These are phyloP conservation scores for Apistogramma diplotaenia DNA, from an alignment of 2,113 vertebrate genomes.

Conservation along the genomic window DNA sequence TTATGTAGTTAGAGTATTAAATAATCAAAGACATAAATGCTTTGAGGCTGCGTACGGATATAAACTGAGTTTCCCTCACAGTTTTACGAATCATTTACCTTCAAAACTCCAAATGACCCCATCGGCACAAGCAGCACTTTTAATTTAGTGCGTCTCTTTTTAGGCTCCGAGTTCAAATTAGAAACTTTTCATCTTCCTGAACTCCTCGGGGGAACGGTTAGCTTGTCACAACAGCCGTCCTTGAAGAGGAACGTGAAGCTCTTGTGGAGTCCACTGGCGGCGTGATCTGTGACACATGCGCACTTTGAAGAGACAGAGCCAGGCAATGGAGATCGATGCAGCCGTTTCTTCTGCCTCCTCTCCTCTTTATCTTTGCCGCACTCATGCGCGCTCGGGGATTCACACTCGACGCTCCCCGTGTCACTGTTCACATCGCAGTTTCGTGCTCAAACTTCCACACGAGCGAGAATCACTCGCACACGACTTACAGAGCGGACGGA, in stretches of 20 bases:
- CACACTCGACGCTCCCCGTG: neutral
- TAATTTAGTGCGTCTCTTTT: conserved; percentile 40
- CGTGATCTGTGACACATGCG: conserved; percentile 10
- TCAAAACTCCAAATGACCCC: conserved; percentile 47
- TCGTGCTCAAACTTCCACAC: neutral
- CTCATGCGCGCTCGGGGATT: neutral
- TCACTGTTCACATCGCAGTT: neutral
- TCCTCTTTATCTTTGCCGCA: neutral
- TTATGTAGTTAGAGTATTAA: conserved; percentile 42
- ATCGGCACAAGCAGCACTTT: conserved; percentile 30
- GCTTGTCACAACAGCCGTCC: conserved; percentile 15
- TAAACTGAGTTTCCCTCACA: conserved; percentile 33
- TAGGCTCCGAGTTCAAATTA: conserved; percentile 14
- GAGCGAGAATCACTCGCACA: neutral
- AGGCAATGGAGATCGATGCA: conserved; percentile 50
- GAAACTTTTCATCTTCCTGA: conserved; percentile 15
- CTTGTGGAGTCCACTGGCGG: neutral
- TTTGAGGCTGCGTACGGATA: conserved; percentile 45
- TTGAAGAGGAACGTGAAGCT: neutral
- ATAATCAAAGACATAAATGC: conserved; percentile 55
- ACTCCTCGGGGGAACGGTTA: conserved; percentile 9
- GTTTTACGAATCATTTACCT: conserved; percentile 53
- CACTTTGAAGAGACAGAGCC: conserved; percentile 3
- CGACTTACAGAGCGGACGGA: neutral
- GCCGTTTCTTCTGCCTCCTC: neutral